These are phyloP conservation scores for Cephalopachus bancanus DNA, from an alignment of 2,797 vertebrate genomes.

Conservation along the genomic window DNA sequence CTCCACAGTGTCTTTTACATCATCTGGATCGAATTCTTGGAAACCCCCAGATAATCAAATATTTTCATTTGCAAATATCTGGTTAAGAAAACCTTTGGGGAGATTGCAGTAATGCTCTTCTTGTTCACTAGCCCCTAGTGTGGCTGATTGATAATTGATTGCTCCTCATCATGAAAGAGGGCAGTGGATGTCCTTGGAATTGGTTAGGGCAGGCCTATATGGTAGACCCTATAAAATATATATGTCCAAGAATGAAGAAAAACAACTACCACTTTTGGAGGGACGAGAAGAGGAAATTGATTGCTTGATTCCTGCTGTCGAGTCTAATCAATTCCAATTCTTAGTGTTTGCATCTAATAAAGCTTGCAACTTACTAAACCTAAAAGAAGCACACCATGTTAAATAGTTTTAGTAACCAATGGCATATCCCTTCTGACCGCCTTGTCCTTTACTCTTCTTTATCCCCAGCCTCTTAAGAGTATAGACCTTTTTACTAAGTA, in stretches of 20 bases:
- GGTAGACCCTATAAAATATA: not conserved
- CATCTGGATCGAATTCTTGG: not conserved
- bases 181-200: not conserved
- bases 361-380: not conserved
- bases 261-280: not conserved
- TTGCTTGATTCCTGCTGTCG: not conserved
- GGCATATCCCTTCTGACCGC: not conserved
- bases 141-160: not conserved
- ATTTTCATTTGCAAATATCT: conserved; percentile 25
- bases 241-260: not conserved
- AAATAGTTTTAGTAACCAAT: conserved; percentile 17
- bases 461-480: not conserved
- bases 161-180: not conserved
- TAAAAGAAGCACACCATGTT: conserved; percentile 41
- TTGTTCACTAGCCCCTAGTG: not conserved
- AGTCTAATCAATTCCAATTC: conserved; percentile 6
- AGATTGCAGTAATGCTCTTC: not conserved
- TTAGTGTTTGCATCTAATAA: not conserved
- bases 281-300: conserved; percentile 4
- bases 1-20: not conserved
- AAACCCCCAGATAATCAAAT: not conserved
- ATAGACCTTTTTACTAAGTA: not conserved
- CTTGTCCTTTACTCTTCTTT: not conserved
- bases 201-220: not conserved
- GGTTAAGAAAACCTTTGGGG: not conserved